These are phyloP conservation scores for Notodonta ziczac DNA, from an alignment of 2,888 invertebrate species.

Conservation along the genomic window DNA sequence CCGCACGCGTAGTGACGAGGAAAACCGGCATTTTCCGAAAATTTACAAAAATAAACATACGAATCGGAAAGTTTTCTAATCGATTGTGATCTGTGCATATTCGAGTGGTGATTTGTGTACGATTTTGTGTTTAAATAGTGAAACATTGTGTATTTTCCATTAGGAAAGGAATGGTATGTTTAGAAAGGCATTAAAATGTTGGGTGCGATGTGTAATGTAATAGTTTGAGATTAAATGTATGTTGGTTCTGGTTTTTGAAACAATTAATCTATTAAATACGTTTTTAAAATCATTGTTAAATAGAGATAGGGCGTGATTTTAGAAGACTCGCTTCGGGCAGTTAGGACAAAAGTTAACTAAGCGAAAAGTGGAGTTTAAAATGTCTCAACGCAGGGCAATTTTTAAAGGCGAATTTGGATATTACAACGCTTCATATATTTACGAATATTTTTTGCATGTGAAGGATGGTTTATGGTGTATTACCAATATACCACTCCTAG, in stretches of 20 bases:
- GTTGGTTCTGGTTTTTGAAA: not conserved
- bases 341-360: too few species aligned
- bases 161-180: constrained; percentile 7
- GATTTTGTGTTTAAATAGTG: constrained; percentile 17
- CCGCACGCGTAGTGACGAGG: constrained; percentile 31
- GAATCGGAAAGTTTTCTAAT: constrained; percentile 8
- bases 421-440: too few species aligned
- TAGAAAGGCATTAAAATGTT: constrained; percentile 4
- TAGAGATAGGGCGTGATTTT: too few species aligned
- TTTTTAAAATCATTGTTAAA: too few species aligned
- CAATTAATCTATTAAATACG: too few species aligned
- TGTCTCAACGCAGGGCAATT: too few species aligned
- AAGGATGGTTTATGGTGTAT: too few species aligned
- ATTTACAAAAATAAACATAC: constrained; percentile 5
- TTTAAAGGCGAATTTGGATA: too few species aligned
- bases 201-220: not conserved
- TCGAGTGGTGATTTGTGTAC: constrained; percentile 25
- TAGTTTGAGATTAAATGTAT: constrained; percentile 3
- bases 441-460: too few species aligned
- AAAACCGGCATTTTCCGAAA: constrained; percentile 12
- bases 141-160: not conserved
- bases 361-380: too few species aligned
- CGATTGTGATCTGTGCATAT: constrained; percentile 11
- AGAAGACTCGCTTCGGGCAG: too few species aligned
- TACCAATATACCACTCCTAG: too few species aligned